Percentiles rank a stretch among this genome's conserved stretches.
phyloP scores from a whole-genome alignment of 2,888 invertebrate species.

The Hipparchia semele region DNA sequence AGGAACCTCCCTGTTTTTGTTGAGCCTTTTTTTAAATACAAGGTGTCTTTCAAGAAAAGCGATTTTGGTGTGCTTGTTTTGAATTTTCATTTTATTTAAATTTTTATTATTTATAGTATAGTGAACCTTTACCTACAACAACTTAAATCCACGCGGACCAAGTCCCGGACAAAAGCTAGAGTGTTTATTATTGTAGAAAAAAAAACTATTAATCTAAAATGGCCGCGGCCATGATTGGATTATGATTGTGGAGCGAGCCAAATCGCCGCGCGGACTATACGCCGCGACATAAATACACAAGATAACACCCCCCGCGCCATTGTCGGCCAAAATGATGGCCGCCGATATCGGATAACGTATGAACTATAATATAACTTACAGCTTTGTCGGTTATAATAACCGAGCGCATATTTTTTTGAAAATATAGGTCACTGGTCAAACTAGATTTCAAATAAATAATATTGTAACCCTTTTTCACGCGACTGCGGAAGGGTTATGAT shows the following conservation, averaged over 20 bases:
- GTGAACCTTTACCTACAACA: no score
- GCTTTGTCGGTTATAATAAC: slow-evolving; percentile 17
- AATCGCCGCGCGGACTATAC: slow-evolving; percentile 35
- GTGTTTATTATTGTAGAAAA: slow-evolving; percentile 7
- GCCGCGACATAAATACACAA: slow-evolving; percentile 38
- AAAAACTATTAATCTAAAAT: slow-evolving; percentile 23
- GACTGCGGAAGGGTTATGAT: no score
- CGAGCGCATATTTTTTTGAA: slow-evolving; percentile 1
- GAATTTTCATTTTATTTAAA: no score
- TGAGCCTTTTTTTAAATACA: no score
- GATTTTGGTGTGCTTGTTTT: no score
- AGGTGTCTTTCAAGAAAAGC: no score
- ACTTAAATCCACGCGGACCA: no score
- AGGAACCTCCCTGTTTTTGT: no score
- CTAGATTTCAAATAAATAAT: not conserved
- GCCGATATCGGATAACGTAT: slow-evolving; percentile 12
- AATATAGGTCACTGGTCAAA: slow-evolving; percentile 6
- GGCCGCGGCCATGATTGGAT: slow-evolving; percentile 34
- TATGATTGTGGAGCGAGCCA: slow-evolving; percentile 39
- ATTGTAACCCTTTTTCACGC: no score
- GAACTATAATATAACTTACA: slow-evolving; percentile 13
- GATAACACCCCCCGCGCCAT: slow-evolving; percentile 37
- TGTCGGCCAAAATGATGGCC: slow-evolving; percentile 38
- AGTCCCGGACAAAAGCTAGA: no score
- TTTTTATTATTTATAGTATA: no score